These are phyloP conservation scores for Coelopa frigida DNA, from an alignment of 1,140 invertebrate species.

Conservation along the genomic window DNA sequence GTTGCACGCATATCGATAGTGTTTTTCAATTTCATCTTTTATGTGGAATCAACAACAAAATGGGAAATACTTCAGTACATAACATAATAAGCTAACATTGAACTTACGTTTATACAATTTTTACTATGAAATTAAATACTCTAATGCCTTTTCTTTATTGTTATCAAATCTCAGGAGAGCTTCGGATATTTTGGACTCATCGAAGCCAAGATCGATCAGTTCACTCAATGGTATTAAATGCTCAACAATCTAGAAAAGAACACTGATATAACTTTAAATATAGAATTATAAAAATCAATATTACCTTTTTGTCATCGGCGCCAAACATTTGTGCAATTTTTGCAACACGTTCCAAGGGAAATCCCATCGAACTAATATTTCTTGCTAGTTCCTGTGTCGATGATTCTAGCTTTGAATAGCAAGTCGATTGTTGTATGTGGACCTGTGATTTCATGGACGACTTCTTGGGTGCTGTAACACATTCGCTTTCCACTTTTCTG, in stretches of 20 bases:
- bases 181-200: slow-evolving; percentile 63
- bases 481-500: too few species aligned
- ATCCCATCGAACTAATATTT: slow-evolving; percentile 76
- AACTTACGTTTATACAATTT: too few species aligned
- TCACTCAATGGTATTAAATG: slow-evolving; percentile 60
- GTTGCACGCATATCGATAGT: too few species aligned
- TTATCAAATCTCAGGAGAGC: slow-evolving; percentile 70
- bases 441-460: too few species aligned
- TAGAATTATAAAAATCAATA: slow-evolving; percentile 16
- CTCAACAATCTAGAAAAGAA: slow-evolving; percentile 54
- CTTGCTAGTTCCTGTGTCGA: slow-evolving; percentile 58
- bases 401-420: too few species aligned
- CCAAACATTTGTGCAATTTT: slow-evolving; percentile 66
- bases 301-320: slow-evolving; percentile 77
- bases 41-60: too few species aligned
- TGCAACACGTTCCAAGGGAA: slow-evolving; percentile 66
- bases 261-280: slow-evolving; percentile 2
- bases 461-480: too few species aligned
- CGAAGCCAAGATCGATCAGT: slow-evolving; percentile 74
- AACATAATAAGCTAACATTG: too few species aligned
- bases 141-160: slow-evolving; percentile 79
- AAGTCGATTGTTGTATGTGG: too few species aligned
- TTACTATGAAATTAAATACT: slow-evolving; percentile 69
- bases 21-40: too few species aligned
- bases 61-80: too few species aligned